A percentile compares a stretch with the other conserved stretches of the same genome.
Evolutionary conservation across 2,888 invertebrate species (phyloP).

Genomic region (Charanyca ferruginea): DNA sequence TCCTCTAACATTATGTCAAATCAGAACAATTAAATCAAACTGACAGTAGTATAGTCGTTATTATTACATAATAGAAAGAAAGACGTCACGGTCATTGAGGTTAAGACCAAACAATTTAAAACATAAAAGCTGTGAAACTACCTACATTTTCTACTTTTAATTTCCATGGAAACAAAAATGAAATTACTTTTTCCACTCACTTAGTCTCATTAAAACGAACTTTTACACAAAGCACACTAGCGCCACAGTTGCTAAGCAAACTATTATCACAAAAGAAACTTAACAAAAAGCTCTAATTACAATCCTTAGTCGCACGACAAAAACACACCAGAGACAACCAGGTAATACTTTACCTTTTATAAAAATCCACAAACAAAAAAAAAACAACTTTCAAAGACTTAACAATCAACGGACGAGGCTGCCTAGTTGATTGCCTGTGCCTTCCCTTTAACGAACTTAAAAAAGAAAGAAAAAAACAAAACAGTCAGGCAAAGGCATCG

Average conservation of each 20-base stretch:
- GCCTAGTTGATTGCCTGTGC: slow-evolving; percentile 71
- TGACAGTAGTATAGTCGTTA: no score
- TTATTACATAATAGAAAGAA: no score
- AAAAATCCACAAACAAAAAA: slow-evolving; percentile 59
- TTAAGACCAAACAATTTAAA: neutral
- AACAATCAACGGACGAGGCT: slow-evolving; percentile 65
- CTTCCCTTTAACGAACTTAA: slow-evolving; percentile 74
- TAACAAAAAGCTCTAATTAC: slow-evolving; percentile 57
- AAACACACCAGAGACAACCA: slow-evolving; percentile 59
- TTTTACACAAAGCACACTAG: slow-evolving; percentile 42
- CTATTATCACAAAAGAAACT: slow-evolving; percentile 51
- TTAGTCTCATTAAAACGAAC: slow-evolving; percentile 38
- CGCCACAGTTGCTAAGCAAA: slow-evolving; percentile 41
- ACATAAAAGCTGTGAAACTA: neutral
- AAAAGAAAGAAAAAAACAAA: slow-evolving; percentile 70
- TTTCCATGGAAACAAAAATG: slow-evolving; percentile 3
- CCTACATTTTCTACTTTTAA: neutral
- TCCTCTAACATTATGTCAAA: no score
- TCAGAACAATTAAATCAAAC: no score
- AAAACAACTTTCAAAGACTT: slow-evolving; percentile 65
- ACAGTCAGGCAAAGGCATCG: slow-evolving; percentile 62
- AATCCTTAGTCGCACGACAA: slow-evolving; percentile 43
- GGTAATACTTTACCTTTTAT: slow-evolving; percentile 63
- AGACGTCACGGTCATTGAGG: no score
- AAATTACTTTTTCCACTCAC: slow-evolving; percentile 35